These are phyloP conservation scores for Aphelinus certus DNA, from an alignment of 1,140 invertebrate species.

Conservation along the genomic window DNA sequence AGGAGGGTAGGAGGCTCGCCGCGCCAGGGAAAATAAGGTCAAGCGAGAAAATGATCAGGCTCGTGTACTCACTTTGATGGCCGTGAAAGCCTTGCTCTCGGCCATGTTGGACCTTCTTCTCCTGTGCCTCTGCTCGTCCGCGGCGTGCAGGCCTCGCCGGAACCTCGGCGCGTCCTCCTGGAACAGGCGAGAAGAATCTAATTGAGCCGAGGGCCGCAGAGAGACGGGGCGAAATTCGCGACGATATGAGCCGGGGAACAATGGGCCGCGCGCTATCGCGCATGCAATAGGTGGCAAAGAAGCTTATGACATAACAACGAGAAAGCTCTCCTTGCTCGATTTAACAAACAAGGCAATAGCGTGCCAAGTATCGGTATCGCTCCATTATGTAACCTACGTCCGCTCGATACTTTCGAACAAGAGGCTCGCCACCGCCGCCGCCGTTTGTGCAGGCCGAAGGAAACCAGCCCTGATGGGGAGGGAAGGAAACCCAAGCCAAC, in stretches of 20 bases:
- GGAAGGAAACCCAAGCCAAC: too few species aligned
- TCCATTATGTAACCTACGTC: conserved; percentile 26
- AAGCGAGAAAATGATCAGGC: not conserved
- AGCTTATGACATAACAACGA: conserved; percentile 28
- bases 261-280: not conserved
- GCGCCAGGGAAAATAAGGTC: too few species aligned
- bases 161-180: conserved; percentile 50
- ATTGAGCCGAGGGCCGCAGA: not conserved
- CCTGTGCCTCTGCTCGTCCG: conserved; percentile 28
- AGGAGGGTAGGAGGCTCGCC: too few species aligned
- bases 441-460: too few species aligned
- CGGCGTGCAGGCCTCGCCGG: conserved; percentile 14
- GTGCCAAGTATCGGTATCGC: conserved; percentile 43
- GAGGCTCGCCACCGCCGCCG: too few species aligned
- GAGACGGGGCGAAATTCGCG: not conserved
- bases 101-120: conserved; percentile 48
- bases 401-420: conserved; percentile 1
- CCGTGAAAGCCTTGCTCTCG: conserved; percentile 60
- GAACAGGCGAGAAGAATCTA: conserved; percentile 19
- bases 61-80: conserved; percentile 54
- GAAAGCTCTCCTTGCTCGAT: conserved; percentile 38
- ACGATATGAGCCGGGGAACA: not conserved
- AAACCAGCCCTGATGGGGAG: too few species aligned
- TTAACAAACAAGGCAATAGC: conserved; percentile 43
- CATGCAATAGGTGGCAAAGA: not conserved